Conservation (phyloP, 2,888 invertebrate genomes). For the Bibio marci region DNA sequence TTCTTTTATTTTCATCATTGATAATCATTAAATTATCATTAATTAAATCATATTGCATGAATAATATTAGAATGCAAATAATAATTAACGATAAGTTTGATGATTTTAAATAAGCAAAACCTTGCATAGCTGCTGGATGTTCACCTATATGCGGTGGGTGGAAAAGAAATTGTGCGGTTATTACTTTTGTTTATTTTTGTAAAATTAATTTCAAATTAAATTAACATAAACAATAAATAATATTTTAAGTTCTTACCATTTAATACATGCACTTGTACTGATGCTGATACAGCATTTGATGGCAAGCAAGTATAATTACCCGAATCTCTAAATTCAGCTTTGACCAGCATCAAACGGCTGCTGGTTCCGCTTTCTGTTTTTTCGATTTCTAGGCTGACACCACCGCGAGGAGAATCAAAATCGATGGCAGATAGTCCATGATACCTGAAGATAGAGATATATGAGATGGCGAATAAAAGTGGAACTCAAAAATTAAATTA, state of each 20-base stretch:
- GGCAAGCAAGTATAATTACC: slow-evolving; percentile 86
- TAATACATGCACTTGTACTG: slow-evolving; percentile 68
- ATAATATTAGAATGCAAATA: no score
- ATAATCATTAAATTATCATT: no score
- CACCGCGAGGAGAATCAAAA: slow-evolving; percentile 69
- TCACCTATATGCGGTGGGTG: slow-evolving; percentile 39
- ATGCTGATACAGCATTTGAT: slow-evolving; percentile 64
- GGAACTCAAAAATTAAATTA: no score
- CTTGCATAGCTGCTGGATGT: slow-evolving; percentile 73
- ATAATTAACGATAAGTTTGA: no score
- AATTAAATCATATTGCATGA: no score
- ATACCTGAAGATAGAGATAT: slow-evolving; percentile 41
- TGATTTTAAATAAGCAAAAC: no score
- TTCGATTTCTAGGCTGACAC: slow-evolving; percentile 77
- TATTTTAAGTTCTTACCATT: slow-evolving; percentile 43
- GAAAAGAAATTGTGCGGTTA: background rate
- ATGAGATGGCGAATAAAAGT: no score
- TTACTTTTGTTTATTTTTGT: background rate
- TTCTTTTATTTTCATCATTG: no score
- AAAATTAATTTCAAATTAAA: background rate
- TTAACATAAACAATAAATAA: background rate
- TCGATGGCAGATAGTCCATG: slow-evolving; percentile 68
- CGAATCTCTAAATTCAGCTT: slow-evolving; percentile 67
- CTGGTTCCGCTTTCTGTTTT: slow-evolving; percentile 74
- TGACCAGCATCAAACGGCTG: slow-evolving; percentile 68